Evolutionary conservation across 2,797 vertebrate genomes (phyloP), one percentile per base, ranked within the genome.

Genomic region (Threskiornis aethiopicus): DNA sequence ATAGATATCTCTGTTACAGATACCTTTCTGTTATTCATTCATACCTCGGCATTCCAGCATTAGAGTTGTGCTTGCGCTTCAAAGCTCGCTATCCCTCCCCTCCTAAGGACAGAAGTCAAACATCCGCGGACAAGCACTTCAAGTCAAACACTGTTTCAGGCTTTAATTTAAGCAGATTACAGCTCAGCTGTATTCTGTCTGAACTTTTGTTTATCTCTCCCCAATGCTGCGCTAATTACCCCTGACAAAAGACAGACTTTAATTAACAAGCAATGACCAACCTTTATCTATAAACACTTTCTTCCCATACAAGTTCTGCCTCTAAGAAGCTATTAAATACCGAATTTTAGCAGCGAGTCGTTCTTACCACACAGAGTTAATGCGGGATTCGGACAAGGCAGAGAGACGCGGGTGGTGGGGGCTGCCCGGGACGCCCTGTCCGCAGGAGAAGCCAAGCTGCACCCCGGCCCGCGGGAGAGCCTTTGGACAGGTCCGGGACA

Each of bases 181-280:
- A 95, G 84, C 51, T 96, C 87, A 93, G 86, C 65, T 92, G 91
- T 57, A 41, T 77, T 87, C 79, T 6, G 33, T 67, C 87, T 96
- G 55, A 92, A 84, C 92, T 94, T 86, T 35, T 86, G 84, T 77
- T 95, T 94, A 83, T 65, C 75, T 93, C 84, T 84, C 80, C 73
- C 72, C 76, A 87, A 16, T 9, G 67, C 66, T 78, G 37, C 71
- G 31, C 84, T 92, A 94, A 97, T 97, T 96, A 96, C 41, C 69
- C 77, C 51, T 80, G 88, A 94, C 86, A 97, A 96, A 93, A 91
- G 55, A 72, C 94, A 97, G 92, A 75, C 78, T 57, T 91, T 41
- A 96, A 93, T 92, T 93, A 95, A 78, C 88, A 52, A 70, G 88
- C 55, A 85, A 24, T 29, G 62, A 72, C 81, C 87, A 90, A 64